A percentile compares a stretch with the other conserved stretches of the same genome.
phyloP scores from a whole-genome alignment of 2,113 vertebrate genomes.

The Zapornia atra region DNA sequence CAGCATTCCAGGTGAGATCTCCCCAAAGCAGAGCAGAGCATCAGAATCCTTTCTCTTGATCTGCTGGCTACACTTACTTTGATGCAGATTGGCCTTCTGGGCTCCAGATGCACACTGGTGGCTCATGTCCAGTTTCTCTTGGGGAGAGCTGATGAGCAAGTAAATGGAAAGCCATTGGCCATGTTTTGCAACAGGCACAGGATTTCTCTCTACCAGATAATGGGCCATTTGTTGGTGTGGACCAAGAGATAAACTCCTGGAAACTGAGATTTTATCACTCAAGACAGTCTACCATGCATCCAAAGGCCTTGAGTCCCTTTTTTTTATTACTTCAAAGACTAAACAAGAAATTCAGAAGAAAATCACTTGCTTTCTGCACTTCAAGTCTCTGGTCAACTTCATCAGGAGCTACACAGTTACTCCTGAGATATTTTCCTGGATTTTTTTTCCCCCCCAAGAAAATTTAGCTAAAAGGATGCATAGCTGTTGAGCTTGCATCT shows the following conservation, averaged over 20 bases:
- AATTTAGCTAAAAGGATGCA: neutral
- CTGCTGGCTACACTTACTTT: too few species aligned
- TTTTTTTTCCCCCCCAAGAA: neutral
- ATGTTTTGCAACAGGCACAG: fast-evolving
- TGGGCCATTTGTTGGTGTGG: neutral
- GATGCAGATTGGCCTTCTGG: too few species aligned
- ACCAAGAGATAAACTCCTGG: neutral
- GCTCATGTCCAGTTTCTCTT: too few species aligned
- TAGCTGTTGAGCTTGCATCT: neutral
- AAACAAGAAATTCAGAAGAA: neutral
- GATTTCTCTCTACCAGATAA: neutral
- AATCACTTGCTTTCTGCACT: neutral
- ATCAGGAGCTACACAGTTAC: neutral
- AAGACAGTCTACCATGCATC: neutral
- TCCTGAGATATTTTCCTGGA: neutral
- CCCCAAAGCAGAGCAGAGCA: too few species aligned
- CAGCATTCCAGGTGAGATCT: too few species aligned
- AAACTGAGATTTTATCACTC: neutral
- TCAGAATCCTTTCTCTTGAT: too few species aligned
- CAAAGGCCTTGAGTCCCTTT: neutral
- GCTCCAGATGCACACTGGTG: too few species aligned
- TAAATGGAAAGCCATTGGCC: neutral
- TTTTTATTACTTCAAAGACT: neutral
- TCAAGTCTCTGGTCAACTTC: neutral
- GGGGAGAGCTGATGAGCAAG: neutral